A percentile compares a stretch with the other conserved stretches of the same genome.
These are phyloP conservation scores for Spisula subtruncata DNA, from an alignment of 2,888 invertebrate species.

Conservation along the genomic window DNA sequence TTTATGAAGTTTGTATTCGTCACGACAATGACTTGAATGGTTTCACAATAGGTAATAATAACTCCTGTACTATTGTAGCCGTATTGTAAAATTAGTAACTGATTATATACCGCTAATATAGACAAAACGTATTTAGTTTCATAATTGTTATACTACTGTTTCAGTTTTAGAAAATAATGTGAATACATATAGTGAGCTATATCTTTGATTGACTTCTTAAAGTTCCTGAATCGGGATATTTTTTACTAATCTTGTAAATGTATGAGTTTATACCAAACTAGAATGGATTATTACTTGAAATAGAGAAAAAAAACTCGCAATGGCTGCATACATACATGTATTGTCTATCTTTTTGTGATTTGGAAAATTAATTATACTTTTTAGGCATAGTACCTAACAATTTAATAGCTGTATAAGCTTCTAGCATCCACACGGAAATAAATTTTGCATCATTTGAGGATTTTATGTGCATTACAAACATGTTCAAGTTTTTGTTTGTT, in stretches of 20 bases:
- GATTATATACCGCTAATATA: not conserved
- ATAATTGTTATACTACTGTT: not conserved
- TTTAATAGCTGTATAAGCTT: too few species aligned
- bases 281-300: not conserved
- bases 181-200: not conserved
- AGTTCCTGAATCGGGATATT: not conserved
- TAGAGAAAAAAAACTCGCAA: not conserved
- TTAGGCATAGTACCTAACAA: not conserved
- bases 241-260: not conserved
- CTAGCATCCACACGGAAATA: too few species aligned
- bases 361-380: not conserved
- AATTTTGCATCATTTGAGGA: not conserved
- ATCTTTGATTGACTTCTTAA: not conserved
- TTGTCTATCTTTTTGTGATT: not conserved
- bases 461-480: not conserved
- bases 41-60: not conserved
- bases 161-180: not conserved
- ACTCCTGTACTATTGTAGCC: not conserved
- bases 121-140: not conserved
- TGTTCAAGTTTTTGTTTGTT: not conserved
- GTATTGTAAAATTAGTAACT: not conserved
- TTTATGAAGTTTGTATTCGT: not conserved
- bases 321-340: not conserved
- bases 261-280: not conserved
- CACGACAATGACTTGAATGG: slow-evolving; percentile 5